These are phyloP conservation scores for Styela plicata DNA, from an alignment of 23 tunicate species.

Conservation along the genomic window DNA sequence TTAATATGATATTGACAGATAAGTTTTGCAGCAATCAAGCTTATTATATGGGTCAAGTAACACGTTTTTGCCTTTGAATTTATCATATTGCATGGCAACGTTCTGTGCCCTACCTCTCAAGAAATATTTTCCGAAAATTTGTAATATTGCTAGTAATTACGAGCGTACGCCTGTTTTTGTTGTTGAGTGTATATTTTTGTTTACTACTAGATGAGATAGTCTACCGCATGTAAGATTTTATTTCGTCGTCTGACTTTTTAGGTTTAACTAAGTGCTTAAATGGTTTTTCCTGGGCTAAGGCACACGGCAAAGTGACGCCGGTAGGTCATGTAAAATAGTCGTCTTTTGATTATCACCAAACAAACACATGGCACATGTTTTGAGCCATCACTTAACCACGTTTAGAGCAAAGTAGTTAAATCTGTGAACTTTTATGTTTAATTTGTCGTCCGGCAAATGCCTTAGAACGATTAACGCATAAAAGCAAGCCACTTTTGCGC, in stretches of 20 bases:
- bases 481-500: neutral
- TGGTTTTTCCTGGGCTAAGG: neutral
- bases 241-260: neutral
- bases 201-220: neutral
- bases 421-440: neutral
- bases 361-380: neutral
- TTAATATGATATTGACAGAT: too few relatives aligned
- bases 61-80: too few relatives aligned
- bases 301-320: conserved; percentile 21
- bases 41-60: too few relatives aligned
- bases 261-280: neutral
- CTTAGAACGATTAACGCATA: neutral
- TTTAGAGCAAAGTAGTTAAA: neutral
- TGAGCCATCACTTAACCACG: neutral
- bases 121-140: too few relatives aligned
- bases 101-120: too few relatives aligned
- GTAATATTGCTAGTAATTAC: neutral
- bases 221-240: neutral
- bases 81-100: too few relatives aligned
- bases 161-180: neutral
- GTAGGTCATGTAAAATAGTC: neutral
- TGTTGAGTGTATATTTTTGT: neutral
- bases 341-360: neutral
- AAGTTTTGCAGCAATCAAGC: too few relatives aligned
- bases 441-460: neutral